Evolutionary conservation across 2,797 vertebrate species (phyloP).

Genomic region (Pangasius mekongensis): DNA sequence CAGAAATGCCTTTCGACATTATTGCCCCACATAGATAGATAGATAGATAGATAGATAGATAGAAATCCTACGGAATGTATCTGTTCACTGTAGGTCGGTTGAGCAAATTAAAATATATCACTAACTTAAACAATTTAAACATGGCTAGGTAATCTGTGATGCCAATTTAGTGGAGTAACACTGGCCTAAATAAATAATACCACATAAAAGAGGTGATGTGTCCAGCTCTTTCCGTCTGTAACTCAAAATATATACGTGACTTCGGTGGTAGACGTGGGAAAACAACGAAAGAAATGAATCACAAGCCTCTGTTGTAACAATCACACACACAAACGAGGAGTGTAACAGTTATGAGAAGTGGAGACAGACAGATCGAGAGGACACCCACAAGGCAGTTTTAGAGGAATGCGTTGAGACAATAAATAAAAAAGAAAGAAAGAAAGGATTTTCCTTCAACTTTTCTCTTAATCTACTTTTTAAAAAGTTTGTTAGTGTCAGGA

Average conservation of each 20-base stretch:
- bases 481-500: slow-evolving; percentile 83
- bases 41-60: slow-evolving; percentile 12
- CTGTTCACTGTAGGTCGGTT: slow-evolving; percentile 59
- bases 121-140: slow-evolving; percentile 66
- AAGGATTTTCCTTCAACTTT: slow-evolving; percentile 81
- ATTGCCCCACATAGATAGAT: slow-evolving; percentile 56
- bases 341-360: slow-evolving; percentile 49
- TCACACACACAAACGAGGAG: slow-evolving; percentile 50
- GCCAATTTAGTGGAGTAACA: slow-evolving; percentile 51
- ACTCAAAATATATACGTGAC: slow-evolving; percentile 26
- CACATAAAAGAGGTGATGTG: slow-evolving; percentile 60
- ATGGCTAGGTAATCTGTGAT: slow-evolving; percentile 48
- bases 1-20: slow-evolving; percentile 79
- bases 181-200: slow-evolving; percentile 76
- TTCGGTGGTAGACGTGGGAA: not conserved
- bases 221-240: slow-evolving; percentile 58
- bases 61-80: slow-evolving; percentile 72
- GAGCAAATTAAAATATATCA: slow-evolving; percentile 63
- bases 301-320: slow-evolving; percentile 56
- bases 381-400: slow-evolving; percentile 68
- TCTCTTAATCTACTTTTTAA: slow-evolving; percentile 76
- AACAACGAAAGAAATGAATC: not conserved
- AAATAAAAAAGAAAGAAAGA: slow-evolving; percentile 79
- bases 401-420: slow-evolving; percentile 76
- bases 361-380: slow-evolving; percentile 68